These are phyloP conservation scores for Corythornis cristatus DNA, from an alignment of 2,113 vertebrate species.

Conservation along the genomic window DNA sequence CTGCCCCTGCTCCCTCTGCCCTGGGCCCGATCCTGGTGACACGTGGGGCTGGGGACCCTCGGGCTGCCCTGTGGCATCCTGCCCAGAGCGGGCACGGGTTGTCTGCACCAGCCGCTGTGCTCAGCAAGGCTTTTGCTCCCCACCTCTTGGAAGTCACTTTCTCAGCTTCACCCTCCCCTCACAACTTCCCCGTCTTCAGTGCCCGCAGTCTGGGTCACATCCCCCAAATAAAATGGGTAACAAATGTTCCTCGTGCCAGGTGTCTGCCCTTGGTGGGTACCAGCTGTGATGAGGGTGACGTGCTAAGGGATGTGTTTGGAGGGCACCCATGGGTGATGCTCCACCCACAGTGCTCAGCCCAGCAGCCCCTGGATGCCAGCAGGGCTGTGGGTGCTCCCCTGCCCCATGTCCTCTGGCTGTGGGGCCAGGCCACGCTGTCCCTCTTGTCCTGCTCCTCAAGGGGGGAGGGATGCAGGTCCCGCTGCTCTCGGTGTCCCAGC, in stretches of 20 bases:
- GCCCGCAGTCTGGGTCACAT: not conserved
- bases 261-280: not conserved
- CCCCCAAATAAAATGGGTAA: not conserved
- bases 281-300: rapidly evolving
- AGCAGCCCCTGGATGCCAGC: not conserved
- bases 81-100: rapidly evolving
- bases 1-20: too few species aligned
- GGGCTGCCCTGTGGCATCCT: rapidly evolving
- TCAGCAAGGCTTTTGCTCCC: not conserved
- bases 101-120: rapidly evolving
- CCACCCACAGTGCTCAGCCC: not conserved
- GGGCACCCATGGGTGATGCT: not conserved
- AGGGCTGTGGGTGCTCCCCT: not conserved
- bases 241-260: rapidly evolving
- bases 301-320: rapidly evolving
- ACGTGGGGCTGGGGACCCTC: rapidly evolving
- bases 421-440: rapidly evolving
- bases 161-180: rapidly evolving
- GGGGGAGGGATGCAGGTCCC: rapidly evolving
- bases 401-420: not conserved
- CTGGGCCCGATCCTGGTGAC: rapidly evolving
- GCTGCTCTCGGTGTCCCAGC: rapidly evolving
- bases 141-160: not conserved
- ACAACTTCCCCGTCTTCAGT: rapidly evolving
- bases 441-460: not conserved